Evolutionary conservation across 2,888 invertebrate genomes (phyloP), one percentile per base, ranked within the genome.

Genomic region (Cacoxenus indagator): DNA sequence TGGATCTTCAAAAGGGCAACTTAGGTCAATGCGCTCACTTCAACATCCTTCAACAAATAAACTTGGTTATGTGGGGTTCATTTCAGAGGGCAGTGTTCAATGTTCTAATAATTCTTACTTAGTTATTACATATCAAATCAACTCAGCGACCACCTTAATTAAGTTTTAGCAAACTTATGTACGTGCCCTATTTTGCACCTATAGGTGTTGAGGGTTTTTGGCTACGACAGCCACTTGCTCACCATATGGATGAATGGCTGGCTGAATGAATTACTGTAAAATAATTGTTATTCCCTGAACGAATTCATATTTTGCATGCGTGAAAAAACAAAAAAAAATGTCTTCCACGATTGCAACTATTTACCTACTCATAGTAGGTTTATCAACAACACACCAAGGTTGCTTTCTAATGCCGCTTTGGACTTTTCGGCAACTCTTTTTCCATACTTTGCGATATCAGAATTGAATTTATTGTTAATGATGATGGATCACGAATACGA

Each of bases 401-500:
- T 37, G 37, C 4, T 37, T 4, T 37, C 72, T 77, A 76, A 74
- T 43, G 26, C 37, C 26, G 17, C 14, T 54, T 27, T 31, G 27
- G 57, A n/a, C 27, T 55, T 55, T 14, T 24, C 6, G 24, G 24
- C n/a, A 17, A 5, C 17, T 57, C 17, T 31, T 57, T 57, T 17
- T 9, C 5, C 5, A 5, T 11, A 37, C 37, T 4, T 57, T 26
- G 29, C 46, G 14, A 26, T 31, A 9, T 31, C 59, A 61, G 43
- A 61, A 65, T 17, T 57, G 70, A 72, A 72, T 65, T 68, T 67
- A 70, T 65, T 70, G 59, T 81, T 80, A 80, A 80, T 80, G 83
- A 80, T 82, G 80, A 80, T 83, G 82, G 80, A 80, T 80, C 82
- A 84, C 83, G 72, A 83, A 80, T 83, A 76, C 71, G 81, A 82